Evolutionary conservation across 2,888 invertebrate species (phyloP).

Genomic region (Myopa tessellatipennis): DNA sequence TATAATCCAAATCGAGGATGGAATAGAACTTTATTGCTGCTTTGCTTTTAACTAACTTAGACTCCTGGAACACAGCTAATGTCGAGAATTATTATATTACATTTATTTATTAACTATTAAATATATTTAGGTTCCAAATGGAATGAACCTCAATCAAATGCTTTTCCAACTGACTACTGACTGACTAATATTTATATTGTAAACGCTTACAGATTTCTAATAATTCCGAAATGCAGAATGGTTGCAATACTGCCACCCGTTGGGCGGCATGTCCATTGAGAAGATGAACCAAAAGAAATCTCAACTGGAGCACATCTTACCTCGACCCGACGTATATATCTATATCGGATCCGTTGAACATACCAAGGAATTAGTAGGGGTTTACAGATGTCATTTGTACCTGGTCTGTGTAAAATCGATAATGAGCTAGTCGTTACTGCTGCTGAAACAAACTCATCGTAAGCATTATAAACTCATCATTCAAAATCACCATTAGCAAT

Average conservation of each 20-base stretch:
- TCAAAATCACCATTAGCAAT: conserved; percentile 92
- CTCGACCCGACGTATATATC: conserved; percentile 97
- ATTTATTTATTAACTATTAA: no score
- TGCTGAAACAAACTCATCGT: conserved; percentile 96
- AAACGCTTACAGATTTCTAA: conserved; percentile 24
- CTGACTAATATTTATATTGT: no score
- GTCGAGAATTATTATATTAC: no score
- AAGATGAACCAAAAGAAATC: conserved; percentile 98
- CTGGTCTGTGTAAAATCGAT: conserved; percentile 98
- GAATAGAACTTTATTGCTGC: no score
- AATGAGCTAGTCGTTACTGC: conserved; percentile 99
- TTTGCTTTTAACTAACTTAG: no score
- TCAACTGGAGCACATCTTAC: conserved; percentile 95
- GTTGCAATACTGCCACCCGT: conserved; percentile 47
- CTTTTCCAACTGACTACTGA: no score
- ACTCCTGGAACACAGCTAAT: no score
- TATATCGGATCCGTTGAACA: conserved; percentile 95
- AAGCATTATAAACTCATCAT: conserved; percentile 92
- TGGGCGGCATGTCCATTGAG: conserved; percentile 74
- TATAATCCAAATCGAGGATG: no score
- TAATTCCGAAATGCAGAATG: conserved; percentile 59
- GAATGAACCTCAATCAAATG: no score
- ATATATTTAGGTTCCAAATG: no score
- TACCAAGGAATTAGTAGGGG: conserved; percentile 90
- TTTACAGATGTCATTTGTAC: conserved; percentile 92